Base-by-base conservation (phyloP, 2,888 invertebrate genomes). In the Ligdia adustata region DNA sequence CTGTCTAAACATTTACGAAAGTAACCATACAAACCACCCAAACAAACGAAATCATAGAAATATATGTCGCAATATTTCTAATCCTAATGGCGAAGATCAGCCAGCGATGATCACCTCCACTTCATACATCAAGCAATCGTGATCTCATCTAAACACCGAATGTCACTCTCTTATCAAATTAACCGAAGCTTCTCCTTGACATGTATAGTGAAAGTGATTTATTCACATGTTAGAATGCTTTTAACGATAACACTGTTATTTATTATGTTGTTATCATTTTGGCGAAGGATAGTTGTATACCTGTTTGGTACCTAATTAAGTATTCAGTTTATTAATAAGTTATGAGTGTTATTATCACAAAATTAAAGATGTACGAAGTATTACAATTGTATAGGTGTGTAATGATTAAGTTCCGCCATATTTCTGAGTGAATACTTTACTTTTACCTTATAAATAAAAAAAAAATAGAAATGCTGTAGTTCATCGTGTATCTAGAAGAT, bases 191-290 rank as follows among this genome's bases (percentile, higher is more conserved):
- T 29, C 13, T 32, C 11, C 11, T 22, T 22, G 32, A 32, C 42
- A 38, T 9, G 26, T 32, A 41, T 37, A 37, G 50, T 45, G 51
- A 51, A 45, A 51, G 51, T 46, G 51, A 51, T 51, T 22, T 33
- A 51, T 51, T 37, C 3, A 11, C 9, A 12, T 29, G 41, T 51
- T 51, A 51, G 45, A 34, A 38, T 28, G 29, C 46, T 51, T 46
- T 51, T 42, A 46, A 9, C 41, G 37, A 51, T 42, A 41, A 41
- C 11, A 14, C 27, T 14, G 42, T 48, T 42, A 48, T 48, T 48
- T 42, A 48, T 48, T 32, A 41, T 9, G 13, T 15, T 47, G 31
- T 31, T 47, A 47, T 47, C 41, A 16, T 41, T 40, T 38, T 42
- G 42, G 37, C 34, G 11, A 15, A 33, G 24, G 32, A 32, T 37